Base-by-base conservation (phyloP, 2,888 invertebrate genomes). In the Eupithecia subumbrata region DNA sequence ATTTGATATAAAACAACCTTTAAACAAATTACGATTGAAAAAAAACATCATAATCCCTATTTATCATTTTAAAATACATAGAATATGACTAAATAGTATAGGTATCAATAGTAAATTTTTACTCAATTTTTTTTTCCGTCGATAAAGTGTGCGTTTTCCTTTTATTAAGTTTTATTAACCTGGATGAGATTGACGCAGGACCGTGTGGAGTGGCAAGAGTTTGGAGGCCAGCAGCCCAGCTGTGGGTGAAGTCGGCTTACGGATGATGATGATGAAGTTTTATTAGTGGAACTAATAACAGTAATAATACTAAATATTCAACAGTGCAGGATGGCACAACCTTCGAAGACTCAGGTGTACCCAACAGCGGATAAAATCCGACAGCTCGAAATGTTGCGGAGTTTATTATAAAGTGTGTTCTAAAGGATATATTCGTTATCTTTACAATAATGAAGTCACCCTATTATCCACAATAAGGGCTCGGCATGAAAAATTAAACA, bases 401-500 rank as follows among this genome's bases (percentile, higher is more conserved):
- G 52, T 22, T 11, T 22, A 25, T 12, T 16, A 45, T 11, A 12
- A 43, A 14, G 7, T 68, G 5, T 12, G 40, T 22, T 68, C 5
- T 14, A 68, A 40, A 43, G 8, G 12, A 22, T 43, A 12, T 22
- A 25, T 68, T 45, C 22, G 56, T 56, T 22, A 43, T 22, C 22
- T 67, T 25, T 43, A 70, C 30, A 68, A 18, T 34, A 30, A 37
- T 67, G 45, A 69, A 74, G 80, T 81, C 64, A 48, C 79, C 76
- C 80, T 82, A 80, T 84, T 83, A 83, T 83, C 83, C 82, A 64
- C 85, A 86, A 80, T 76, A 79, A 86, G 85, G 83, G 84, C 78
- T 81, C 79, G 80, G 87, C 89, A 83, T 83, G 84, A 81, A 86
- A 86, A 85, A 87, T 85, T 86, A 87, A 89, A 89, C 85, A 87